These are phyloP conservation scores for Trochalopteron elliotii DNA, from an alignment of 2,113 vertebrate species.

Conservation along the genomic window DNA sequence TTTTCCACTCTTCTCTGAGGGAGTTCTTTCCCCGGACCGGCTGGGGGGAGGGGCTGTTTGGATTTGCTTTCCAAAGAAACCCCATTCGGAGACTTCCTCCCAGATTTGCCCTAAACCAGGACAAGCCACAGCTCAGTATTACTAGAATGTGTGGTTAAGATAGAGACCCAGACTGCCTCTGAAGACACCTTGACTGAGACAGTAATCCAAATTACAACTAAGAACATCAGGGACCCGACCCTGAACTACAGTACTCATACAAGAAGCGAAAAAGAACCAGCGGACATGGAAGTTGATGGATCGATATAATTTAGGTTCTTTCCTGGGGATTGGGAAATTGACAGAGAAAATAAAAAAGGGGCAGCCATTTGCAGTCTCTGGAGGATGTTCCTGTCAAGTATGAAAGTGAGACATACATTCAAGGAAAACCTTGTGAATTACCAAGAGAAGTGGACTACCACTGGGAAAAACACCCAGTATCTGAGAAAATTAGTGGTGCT, in stretches of 20 bases:
- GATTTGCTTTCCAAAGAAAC: too few relatives aligned
- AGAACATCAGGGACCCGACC: neutral
- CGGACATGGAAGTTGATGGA: neutral
- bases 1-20: too few relatives aligned
- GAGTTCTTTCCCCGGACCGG: too few relatives aligned
- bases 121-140: neutral
- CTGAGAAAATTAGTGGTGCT: neutral
- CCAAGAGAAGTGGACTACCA: neutral
- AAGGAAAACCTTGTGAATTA: neutral
- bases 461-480: neutral
- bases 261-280: neutral
- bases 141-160: neutral
- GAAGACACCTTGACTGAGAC: neutral
- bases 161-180: neutral
- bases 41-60: too few relatives aligned
- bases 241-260: too few relatives aligned
- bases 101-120: too few relatives aligned
- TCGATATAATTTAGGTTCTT: neutral
- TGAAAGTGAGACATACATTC: neutral
- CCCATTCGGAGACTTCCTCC: too few relatives aligned
- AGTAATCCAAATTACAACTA: neutral
- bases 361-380: neutral
- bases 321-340: neutral
- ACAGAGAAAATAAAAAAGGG: neutral
- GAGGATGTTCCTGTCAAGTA: neutral